phyloP scores from a whole-genome alignment of 2,797 vertebrate genomes.

The Silurus aristotelis region DNA sequence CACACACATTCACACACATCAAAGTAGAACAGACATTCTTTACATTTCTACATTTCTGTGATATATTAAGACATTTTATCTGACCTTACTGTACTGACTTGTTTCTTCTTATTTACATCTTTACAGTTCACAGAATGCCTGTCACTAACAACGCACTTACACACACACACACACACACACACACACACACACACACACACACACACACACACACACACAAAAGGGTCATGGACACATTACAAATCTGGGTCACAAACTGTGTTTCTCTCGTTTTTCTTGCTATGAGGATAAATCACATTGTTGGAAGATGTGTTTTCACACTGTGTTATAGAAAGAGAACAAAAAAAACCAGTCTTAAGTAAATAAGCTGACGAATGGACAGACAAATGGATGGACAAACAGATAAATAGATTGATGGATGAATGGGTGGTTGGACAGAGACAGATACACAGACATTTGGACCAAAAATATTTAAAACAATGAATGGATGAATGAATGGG shows the following conservation, averaged over 20 bases:
- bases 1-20: background rate
- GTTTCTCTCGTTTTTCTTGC: background rate
- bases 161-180: no score
- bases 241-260: background rate
- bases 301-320: background rate
- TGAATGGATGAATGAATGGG: no score
- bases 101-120: background rate
- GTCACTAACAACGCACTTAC: background rate
- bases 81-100: background rate
- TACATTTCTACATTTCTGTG: background rate
- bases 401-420: background rate
- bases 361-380: background rate
- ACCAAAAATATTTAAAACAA: background rate
- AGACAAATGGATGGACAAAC: background rate
- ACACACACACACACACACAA: no score
- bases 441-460: background rate
- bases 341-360: background rate
- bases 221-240: background rate
- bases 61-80: background rate
- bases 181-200: no score
- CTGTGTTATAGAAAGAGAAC: background rate
- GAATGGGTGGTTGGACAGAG: background rate
- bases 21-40: background rate
- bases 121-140: background rate
- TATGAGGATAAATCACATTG: background rate